phyloP scores from a whole-genome alignment of 2,113 vertebrate genomes.

The Corythaixoides concolor region DNA sequence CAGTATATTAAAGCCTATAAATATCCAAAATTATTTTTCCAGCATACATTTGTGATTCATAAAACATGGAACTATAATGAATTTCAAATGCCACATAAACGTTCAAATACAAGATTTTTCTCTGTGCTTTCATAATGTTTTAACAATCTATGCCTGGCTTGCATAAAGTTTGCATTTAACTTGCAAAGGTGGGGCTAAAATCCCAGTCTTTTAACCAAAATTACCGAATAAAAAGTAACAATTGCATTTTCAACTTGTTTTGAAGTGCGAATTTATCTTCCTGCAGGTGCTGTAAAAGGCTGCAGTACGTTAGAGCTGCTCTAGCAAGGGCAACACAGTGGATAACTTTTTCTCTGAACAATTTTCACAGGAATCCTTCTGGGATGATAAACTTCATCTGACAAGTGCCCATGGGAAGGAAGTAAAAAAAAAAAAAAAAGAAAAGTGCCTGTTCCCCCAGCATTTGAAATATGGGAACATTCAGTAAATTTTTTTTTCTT shows the following conservation, averaged over 20 bases:
- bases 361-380: not conserved
- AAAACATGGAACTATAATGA: not conserved
- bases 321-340: fast-evolving
- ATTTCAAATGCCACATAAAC: not conserved
- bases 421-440: not conserved
- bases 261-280: not conserved
- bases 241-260: not conserved
- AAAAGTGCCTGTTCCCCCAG: not conserved
- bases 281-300: not conserved
- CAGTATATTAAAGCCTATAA: not conserved
- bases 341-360: not conserved
- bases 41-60: not conserved
- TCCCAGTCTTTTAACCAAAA: not conserved
- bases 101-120: not conserved
- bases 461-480: not conserved
- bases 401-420: not conserved
- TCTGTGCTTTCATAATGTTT: not conserved
- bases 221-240: not conserved
- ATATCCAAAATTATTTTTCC: not conserved
- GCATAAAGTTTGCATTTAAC: not conserved
- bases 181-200: not conserved
- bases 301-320: not conserved
- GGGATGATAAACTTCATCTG: not conserved
- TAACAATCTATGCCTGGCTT: not conserved
- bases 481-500: too few relatives aligned